phyloP scores from a whole-genome alignment of 1,140 invertebrate genomes.

The Neelides sp. region DNA sequence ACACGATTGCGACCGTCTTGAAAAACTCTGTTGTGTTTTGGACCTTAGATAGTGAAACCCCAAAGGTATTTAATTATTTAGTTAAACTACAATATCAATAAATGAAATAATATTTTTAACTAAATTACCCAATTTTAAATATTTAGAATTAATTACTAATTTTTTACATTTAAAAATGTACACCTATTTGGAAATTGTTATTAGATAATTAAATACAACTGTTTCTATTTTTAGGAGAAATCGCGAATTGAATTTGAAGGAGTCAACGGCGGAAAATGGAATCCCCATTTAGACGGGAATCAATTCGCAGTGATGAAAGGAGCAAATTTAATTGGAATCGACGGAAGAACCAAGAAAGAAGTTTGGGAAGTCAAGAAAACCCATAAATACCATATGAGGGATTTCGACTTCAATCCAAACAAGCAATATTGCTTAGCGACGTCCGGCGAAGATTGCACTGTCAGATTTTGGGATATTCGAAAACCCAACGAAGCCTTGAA shows the following conservation, averaged over 20 bases:
- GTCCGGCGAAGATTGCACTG: slow-evolving; percentile 85
- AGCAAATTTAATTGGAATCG: slow-evolving; percentile 71
- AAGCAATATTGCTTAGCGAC: slow-evolving; percentile 85
- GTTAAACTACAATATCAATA: too few relatives aligned
- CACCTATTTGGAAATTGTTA: slow-evolving; percentile 32
- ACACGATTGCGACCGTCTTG: slow-evolving; percentile 55
- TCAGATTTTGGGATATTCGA: slow-evolving; percentile 92
- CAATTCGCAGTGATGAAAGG: slow-evolving; percentile 75
- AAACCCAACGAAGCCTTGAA: slow-evolving; percentile 64
- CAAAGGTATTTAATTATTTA: too few relatives aligned
- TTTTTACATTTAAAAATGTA: slow-evolving; percentile 10
- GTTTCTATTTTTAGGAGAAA: neutral
- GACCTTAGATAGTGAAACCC: slow-evolving; percentile 47
- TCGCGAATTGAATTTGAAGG: slow-evolving; percentile 39
- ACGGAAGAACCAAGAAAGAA: slow-evolving; percentile 59
- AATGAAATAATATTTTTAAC: too few relatives aligned
- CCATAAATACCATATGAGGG: slow-evolving; percentile 50
- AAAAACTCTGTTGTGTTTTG: slow-evolving; percentile 56
- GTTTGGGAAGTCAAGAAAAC: slow-evolving; percentile 73
- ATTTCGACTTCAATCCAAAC: slow-evolving; percentile 94
- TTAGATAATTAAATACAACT: slow-evolving; percentile 11
- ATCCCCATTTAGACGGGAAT: slow-evolving; percentile 76
- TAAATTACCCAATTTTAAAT: slow-evolving; percentile 13
- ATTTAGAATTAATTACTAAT: neutral
- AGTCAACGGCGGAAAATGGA: slow-evolving; percentile 79